Evolutionary conservation across 2,888 invertebrate species (phyloP), one percentile per base, ranked within the genome.

Genomic region (Therioaphis trifolii): DNA sequence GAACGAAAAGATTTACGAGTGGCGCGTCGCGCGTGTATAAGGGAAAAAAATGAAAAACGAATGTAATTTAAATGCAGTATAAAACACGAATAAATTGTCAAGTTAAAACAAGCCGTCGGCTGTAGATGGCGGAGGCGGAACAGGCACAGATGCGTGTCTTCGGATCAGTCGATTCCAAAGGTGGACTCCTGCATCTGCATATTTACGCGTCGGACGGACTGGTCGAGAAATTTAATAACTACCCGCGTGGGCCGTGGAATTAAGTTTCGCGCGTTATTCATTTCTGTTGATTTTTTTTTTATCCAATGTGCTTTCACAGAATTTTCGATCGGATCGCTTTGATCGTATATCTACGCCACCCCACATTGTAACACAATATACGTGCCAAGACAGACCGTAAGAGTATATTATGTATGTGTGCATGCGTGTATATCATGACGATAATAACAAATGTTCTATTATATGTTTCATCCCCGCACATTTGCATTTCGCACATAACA

Each of bases 1-100:
- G 46, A 5, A 71, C 24, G 40, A 49, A 27, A 49, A 46, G 71
- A 71, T 49, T 71, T 49, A 71, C 71, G 49, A 27, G 27, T 18
- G 27, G 49, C 4, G 46, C n/a, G n/a, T n/a, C n/a, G n/a, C n/a
- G 71, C 12, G 46, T 12, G 71, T 27, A 49, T 49, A 27, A 49
- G 49, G n/a, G n/a, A 43, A 14, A 27, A 49, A 49, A n/a, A n/a
- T n/a, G n/a, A n/a, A 18, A 49, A 49, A 24, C 27, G 21, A 18
- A 46, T 46, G 46, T 0, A 15, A 46, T 69, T 46, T 46, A 5
- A 71, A n/a, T 49, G 18, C n/a, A 27, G 71, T 0, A 21, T 68
- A 43, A 21, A 69, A 69, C 18, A 5, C 27, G 49, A 49, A 71
- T 49, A 27, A 27, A n/a, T 46, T 27, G 18, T 29, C 18, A 24